Conservation (phyloP, 2,888 invertebrate genomes). For the Eristalis pertinax region DNA sequence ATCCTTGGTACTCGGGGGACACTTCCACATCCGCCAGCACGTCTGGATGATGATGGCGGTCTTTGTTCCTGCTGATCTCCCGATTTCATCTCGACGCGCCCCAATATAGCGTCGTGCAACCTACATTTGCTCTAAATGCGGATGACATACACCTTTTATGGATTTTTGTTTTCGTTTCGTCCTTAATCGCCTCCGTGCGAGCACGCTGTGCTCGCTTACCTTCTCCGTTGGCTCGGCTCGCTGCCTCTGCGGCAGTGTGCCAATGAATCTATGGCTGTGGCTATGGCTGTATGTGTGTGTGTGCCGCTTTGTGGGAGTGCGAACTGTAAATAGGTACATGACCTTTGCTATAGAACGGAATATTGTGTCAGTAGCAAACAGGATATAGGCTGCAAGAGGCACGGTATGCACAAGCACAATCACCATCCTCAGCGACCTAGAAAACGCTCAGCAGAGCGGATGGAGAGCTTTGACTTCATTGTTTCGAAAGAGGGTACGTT, state of each 20-base stretch:
- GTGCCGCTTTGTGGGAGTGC: background rate
- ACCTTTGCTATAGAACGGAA: constrained; percentile 68
- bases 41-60: constrained; percentile 36
- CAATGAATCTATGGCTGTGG: too few relatives aligned
- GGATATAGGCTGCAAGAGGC: constrained; percentile 69
- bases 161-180: constrained; percentile 19
- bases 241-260: background rate
- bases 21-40: constrained; percentile 6
- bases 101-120: constrained; percentile 43
- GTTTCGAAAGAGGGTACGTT: constrained; percentile 44
- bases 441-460: constrained; percentile 51
- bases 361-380: constrained; percentile 72
- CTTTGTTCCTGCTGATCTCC: constrained; percentile 9
- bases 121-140: constrained; percentile 56
- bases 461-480: constrained; percentile 56
- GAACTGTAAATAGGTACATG: constrained; percentile 66
- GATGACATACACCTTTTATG: constrained; percentile 37
- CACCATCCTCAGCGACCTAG: constrained; percentile 68
- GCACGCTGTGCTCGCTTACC: background rate
- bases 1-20: constrained; percentile 36
- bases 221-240: background rate
- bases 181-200: constrained; percentile 51
- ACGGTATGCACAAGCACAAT: constrained; percentile 56
- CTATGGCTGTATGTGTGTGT: constrained; percentile 4
- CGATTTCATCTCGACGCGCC: constrained; percentile 27